phyloP scores from a whole-genome alignment of 2,888 invertebrate genomes.

The Dolichomitus sp. region DNA sequence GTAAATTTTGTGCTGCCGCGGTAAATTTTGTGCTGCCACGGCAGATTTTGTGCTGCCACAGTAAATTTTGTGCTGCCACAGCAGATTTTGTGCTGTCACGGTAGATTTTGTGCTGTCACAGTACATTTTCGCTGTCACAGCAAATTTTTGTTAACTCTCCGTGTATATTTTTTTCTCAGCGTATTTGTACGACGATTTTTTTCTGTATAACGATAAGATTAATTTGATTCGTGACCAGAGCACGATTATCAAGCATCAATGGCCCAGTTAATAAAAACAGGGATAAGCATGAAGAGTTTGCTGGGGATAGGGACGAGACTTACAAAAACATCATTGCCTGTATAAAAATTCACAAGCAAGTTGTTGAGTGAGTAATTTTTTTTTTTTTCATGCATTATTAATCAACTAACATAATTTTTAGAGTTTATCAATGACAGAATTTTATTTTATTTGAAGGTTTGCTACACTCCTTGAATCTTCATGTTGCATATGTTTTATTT shows the following conservation, averaged over 20 bases:
- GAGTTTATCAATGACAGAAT: neutral
- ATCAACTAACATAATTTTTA: neutral
- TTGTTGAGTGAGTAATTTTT: slow-evolving; percentile 51
- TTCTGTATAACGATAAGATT: neutral
- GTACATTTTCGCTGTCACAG: too few species aligned
- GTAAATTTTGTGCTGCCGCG: too few species aligned
- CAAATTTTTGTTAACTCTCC: too few species aligned
- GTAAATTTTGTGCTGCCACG: too few species aligned
- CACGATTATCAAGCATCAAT: slow-evolving; percentile 40
- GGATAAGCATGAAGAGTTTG: neutral
- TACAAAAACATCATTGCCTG: slow-evolving; percentile 46
- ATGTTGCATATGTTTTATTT: neutral
- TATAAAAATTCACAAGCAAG: slow-evolving; percentile 57
- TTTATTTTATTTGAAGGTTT: neutral
- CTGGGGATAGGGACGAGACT: slow-evolving; percentile 11
- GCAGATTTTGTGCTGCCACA: too few species aligned
- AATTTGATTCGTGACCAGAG: slow-evolving; percentile 19
- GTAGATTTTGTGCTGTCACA: too few species aligned
- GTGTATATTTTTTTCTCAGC: too few species aligned
- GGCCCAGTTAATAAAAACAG: neutral
- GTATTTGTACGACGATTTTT: neutral
- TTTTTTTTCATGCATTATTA: neutral
- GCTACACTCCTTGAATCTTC: slow-evolving; percentile 11
- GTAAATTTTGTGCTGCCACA: too few species aligned
- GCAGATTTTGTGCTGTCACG: too few species aligned